Conservation (phyloP, 2,888 invertebrate genomes). For the Limenitis camilla region DNA sequence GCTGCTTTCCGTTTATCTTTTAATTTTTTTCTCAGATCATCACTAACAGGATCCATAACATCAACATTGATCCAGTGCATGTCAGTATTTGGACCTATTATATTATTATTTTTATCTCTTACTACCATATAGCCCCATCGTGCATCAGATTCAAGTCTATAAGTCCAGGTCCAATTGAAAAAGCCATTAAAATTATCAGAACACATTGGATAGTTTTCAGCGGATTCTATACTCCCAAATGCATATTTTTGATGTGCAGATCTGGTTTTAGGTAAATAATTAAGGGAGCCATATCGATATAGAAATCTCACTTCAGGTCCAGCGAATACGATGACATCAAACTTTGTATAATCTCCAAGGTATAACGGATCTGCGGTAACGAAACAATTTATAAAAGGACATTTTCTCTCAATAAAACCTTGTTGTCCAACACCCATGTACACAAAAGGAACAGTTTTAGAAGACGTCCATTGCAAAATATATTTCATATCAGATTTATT, state of each 20-base stretch:
- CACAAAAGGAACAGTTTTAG: conserved; percentile 37
- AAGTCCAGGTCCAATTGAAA: conserved; percentile 53
- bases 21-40: conserved; percentile 28
- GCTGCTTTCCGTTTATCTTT: conserved; percentile 32
- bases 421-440: conserved; percentile 36
- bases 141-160: conserved; percentile 39
- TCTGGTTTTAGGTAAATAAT: conserved; percentile 32
- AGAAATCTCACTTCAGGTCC: conserved; percentile 34
- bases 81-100: conserved; percentile 35
- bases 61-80: conserved; percentile 36
- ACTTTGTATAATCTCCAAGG: conserved; percentile 33
- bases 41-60: conserved; percentile 34
- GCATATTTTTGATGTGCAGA: conserved; percentile 41
- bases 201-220: conserved; percentile 40
- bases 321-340: conserved; percentile 45
- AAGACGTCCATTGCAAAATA: conserved; percentile 45
- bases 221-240: conserved; percentile 42
- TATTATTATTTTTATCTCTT: conserved; percentile 29
- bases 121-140: conserved; percentile 41
- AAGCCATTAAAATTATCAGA: conserved; percentile 31
- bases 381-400: conserved; percentile 44
- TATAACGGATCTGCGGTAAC: conserved; percentile 37
- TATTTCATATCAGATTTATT: conserved; percentile 32
- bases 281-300: neutral
- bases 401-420: conserved; percentile 38